phyloP scores from a whole-genome alignment of 2,888 invertebrate species.

The Drosophila pullipes region DNA sequence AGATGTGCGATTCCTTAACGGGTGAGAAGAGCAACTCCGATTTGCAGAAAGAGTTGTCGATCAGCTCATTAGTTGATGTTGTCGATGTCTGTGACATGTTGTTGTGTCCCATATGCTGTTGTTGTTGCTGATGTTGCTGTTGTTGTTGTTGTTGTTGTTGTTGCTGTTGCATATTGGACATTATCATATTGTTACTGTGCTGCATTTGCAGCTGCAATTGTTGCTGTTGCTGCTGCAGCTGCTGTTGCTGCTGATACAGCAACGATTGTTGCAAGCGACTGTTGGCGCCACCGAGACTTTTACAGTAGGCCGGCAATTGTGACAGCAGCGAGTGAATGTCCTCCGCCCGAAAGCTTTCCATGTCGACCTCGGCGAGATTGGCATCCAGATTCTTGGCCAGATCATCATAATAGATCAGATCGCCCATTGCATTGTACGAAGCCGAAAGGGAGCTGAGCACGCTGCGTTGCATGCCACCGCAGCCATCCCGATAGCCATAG shows the following conservation, averaged over 20 bases:
- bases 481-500: conserved; percentile 94
- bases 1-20: conserved; percentile 92
- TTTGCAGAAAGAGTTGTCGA: conserved; percentile 95
- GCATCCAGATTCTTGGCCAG: conserved; percentile 95
- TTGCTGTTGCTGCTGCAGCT: conserved; percentile 61
- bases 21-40: conserved; percentile 96
- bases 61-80: conserved; percentile 88
- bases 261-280: conserved; percentile 80
- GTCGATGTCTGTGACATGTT: conserved; percentile 81
- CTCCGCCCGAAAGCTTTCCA: conserved; percentile 96
- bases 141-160: conserved; percentile 47
- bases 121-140: conserved; percentile 51
- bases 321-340: conserved; percentile 95
- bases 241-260: conserved; percentile 70
- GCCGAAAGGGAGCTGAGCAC: conserved; percentile 93
- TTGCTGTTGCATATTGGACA: conserved; percentile 62
- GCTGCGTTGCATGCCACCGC: conserved; percentile 89
- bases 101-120: conserved; percentile 61
- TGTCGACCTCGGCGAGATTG: conserved; percentile 96
- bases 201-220: conserved; percentile 57
- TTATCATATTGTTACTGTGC: conserved; percentile 53
- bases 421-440: conserved; percentile 91
- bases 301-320: conserved; percentile 91
- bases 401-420: conserved; percentile 92
- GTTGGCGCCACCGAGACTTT: conserved; percentile 85